phyloP scores from a whole-genome alignment of 2,113 vertebrate genomes.

The Siniperca knerii region DNA sequence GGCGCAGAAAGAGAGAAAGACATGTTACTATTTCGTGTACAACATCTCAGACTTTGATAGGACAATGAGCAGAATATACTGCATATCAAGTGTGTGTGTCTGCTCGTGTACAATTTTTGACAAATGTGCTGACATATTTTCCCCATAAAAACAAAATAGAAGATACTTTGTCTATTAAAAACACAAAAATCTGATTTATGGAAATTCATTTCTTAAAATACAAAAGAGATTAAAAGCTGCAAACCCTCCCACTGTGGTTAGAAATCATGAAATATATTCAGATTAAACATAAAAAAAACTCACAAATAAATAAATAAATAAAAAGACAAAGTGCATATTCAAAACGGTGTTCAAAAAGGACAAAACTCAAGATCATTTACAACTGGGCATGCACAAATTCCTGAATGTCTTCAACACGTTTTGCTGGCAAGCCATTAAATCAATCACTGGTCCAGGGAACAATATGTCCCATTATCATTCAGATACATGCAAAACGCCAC shows the following conservation, averaged over 20 bases:
- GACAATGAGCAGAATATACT: neutral
- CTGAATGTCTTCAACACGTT: slow-evolving; percentile 46
- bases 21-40: neutral
- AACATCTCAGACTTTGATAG: neutral
- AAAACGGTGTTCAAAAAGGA: slow-evolving; percentile 47
- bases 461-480: slow-evolving; percentile 74
- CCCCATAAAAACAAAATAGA: neutral
- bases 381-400: slow-evolving; percentile 52
- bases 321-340: neutral
- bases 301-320: neutral
- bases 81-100: neutral
- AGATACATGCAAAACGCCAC: slow-evolving; percentile 77
- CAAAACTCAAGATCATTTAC: slow-evolving; percentile 39
- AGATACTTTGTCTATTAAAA: neutral
- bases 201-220: slow-evolving; percentile 7
- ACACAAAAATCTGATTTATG: neutral
- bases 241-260: slow-evolving; percentile 20
- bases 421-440: slow-evolving; percentile 68
- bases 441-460: slow-evolving; percentile 64
- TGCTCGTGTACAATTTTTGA: neutral
- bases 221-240: slow-evolving; percentile 22
- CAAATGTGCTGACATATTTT: neutral
- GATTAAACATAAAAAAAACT: slow-evolving; percentile 9
- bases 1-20: neutral
- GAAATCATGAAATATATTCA: slow-evolving; percentile 17